Evolutionary conservation across 1,140 invertebrate genomes (phyloP).

Genomic region (Eueides isabella): DNA sequence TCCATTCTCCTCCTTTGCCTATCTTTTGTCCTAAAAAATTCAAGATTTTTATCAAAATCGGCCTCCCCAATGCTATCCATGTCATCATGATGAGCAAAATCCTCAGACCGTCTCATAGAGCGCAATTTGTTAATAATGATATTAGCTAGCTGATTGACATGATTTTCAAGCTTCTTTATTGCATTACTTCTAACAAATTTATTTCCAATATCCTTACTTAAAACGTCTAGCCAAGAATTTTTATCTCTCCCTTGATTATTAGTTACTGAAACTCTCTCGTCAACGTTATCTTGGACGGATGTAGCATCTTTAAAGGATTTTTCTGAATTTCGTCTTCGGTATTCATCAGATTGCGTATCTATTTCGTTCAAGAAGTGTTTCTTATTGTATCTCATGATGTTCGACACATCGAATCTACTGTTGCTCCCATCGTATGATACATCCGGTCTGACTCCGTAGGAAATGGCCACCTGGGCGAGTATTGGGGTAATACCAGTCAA

Average conservation of each 20-base stretch:
- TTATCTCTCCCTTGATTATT: background rate
- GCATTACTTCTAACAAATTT: slow-evolving; percentile 30
- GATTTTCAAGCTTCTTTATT: slow-evolving; percentile 31
- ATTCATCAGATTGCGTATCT: slow-evolving; percentile 39
- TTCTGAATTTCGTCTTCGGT: slow-evolving; percentile 25
- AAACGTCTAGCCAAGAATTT: slow-evolving; percentile 19
- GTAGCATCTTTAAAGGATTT: slow-evolving; percentile 1
- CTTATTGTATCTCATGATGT: slow-evolving; percentile 43
- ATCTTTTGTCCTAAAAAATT: slow-evolving; percentile 16
- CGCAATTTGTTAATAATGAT: slow-evolving; percentile 36
- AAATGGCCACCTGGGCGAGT: slow-evolving; percentile 35
- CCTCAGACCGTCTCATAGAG: slow-evolving; percentile 22
- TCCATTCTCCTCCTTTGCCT: slow-evolving; percentile 18
- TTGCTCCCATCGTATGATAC: slow-evolving; percentile 47
- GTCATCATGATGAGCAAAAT: slow-evolving; percentile 44
- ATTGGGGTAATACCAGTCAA: slow-evolving; percentile 21
- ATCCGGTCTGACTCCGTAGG: slow-evolving; percentile 41
- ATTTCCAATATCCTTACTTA: slow-evolving; percentile 15
- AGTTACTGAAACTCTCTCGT: background rate
- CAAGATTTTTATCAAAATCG: slow-evolving; percentile 25
- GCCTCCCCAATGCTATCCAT: slow-evolving; percentile 35
- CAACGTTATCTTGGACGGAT: background rate
- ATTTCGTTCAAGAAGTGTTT: slow-evolving; percentile 25
- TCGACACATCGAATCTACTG: slow-evolving; percentile 49
- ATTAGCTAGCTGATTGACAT: slow-evolving; percentile 41